Conservation (phyloP, 35 echinoderm and acorn worm genomes). For the Heliocidaris erythrogramma region DNA sequence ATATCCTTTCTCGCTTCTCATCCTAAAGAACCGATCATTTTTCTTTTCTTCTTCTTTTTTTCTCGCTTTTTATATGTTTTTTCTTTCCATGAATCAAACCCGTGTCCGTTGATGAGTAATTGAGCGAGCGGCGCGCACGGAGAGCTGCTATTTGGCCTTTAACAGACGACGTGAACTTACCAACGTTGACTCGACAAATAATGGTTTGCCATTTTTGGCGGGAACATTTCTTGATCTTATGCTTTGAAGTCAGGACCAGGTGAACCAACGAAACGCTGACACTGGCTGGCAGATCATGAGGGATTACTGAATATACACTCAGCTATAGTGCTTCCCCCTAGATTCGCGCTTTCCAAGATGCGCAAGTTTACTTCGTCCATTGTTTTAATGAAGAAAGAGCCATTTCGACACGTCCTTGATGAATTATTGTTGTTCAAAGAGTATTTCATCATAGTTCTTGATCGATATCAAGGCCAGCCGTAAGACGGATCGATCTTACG, state of each 20-base stretch:
- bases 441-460: background rate
- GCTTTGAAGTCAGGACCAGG: background rate
- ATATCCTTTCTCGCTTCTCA: background rate
- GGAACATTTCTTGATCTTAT: conserved; percentile 29
- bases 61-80: background rate
- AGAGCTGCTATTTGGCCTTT: background rate
- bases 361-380: background rate
- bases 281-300: conserved; percentile 35
- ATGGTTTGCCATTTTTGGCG: conserved; percentile 50
- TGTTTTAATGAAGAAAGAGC: conserved; percentile 18
- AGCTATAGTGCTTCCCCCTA: background rate
- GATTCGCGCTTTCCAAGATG: background rate
- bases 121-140: background rate
- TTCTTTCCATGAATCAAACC: background rate
- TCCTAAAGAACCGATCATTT: background rate
- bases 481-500: background rate
- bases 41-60: background rate
- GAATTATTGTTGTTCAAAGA: conserved; percentile 1
- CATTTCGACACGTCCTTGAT: background rate
- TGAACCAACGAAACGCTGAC: conserved; percentile 46
- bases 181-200: conserved; percentile 49
- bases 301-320: conserved; percentile 36
- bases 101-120: background rate
- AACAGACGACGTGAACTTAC: background rate
- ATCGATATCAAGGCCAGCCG: background rate